Evolutionary conservation across 2,113 vertebrate genomes (phyloP), one percentile per base, ranked within the genome.

Genomic region (Taurulus bubalis): DNA sequence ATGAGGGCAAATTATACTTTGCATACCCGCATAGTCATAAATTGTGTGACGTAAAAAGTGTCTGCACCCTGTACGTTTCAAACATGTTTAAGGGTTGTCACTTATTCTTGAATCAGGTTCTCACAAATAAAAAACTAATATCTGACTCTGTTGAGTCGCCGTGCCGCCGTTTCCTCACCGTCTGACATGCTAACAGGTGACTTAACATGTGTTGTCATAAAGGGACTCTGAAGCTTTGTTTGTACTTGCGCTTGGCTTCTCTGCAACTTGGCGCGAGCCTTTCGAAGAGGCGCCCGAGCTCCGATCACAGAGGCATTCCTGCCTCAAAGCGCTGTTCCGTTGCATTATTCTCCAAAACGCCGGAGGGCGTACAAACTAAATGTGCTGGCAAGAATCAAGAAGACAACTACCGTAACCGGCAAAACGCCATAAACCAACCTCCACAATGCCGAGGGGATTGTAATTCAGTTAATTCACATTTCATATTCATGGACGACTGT

Each of bases 141-240:
- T 22, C 6, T 22, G 5, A 22, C 9, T 72, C 16, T 2, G 38
- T 47, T 60, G 11, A 4, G 2, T 45, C 49, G 8, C 22, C 8
- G 32, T 16, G n/a, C n/a, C 49, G 36, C 14, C 5, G 14, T 10
- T 60, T 18, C 26, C 26, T 55, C 7, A 11, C 30, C 2, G 30
- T 69, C 42, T 75, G 47, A 56, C 49, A 36, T 4, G 45, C 38
- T 30, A 59, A 42, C 34, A 34, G 6, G 28, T 77, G 73, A 75
- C 34, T 53, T 49, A 6, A 62, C 1, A 51, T 51, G 15, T 71
- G 7, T 71, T 40, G 32, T 40, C 32, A 63, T 71, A 40, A 63
- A 63, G 36, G 10, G 30, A 62, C 12, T 64, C 7, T 30, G 16
- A 55, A 24, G 10, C 45, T 49, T 53, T 53, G 1, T n/a, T 9